Evolutionary conservation across 1,140 invertebrate genomes (phyloP), one percentile per base, ranked within the genome.

Genomic region (Antheraea pernyi): DNA sequence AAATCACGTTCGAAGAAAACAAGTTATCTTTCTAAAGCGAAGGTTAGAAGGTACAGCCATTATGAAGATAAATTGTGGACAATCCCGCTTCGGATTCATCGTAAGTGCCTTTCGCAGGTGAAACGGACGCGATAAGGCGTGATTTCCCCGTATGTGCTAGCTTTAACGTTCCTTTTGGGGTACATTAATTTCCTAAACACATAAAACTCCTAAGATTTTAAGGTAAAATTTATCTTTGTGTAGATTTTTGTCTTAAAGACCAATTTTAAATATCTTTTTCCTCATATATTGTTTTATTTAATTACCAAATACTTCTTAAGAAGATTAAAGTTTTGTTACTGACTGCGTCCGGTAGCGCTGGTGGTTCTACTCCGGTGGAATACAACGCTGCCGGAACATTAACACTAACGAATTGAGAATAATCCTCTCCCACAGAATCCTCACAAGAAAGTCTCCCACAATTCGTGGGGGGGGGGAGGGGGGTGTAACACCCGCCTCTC

Each of bases 11-110:
- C 13, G 16, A 30, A 61, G 60, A 30, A 61, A 61, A 61, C 60
- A 61, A 61, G 60, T 61, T 61, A 61, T 61, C 60, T 61, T 53
- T 61, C 62, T 7, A 75, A 72, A 72, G 68, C 63, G 68, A 70
- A 72, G 68, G 30, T 22, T 39, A 36, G 68, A 70, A 70, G 67
- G 30, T 64, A 64, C 18, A 37, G 46, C 65, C 65, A 58, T 53
- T 66, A 48, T 58, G 19, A 66, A 66, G 65, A 66, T 58, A 66
- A 66, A 66, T 66, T 19, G 18, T 66, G 42, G 42, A 66, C 65
- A 66, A 66, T 66, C 46, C 11, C 36, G 19, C 19, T 19, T 18
- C 19, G 63, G 63, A 65, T 42, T 65, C 39, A 65, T 65, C 39
- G 18, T 13, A 42, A 39, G 19, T 13, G 39, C 36, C 63, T 19